Conservation (phyloP, 2,797 vertebrate genomes). For the Xerus rutilus region DNA sequence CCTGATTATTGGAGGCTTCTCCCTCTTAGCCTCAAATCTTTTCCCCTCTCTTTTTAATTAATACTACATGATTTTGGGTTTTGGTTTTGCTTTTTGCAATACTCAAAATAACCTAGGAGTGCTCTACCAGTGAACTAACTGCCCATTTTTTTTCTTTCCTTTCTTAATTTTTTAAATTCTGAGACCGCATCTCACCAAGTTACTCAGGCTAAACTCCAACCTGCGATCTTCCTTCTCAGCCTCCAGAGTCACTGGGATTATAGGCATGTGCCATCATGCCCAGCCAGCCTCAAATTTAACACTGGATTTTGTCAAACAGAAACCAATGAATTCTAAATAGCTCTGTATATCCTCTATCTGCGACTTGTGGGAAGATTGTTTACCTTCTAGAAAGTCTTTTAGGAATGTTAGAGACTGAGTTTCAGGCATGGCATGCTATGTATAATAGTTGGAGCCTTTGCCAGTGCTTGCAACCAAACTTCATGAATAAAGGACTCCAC, state of each 20-base stretch:
- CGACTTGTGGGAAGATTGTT: slow-evolving; percentile 13
- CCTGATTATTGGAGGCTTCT: neutral
- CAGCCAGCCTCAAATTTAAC: slow-evolving; percentile 29
- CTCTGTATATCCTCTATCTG: neutral
- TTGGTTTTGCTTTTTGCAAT: no score
- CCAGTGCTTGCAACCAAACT: neutral
- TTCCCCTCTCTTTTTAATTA: no score
- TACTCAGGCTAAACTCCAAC: no score
- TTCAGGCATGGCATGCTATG: neutral
- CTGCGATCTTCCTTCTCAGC: no score
- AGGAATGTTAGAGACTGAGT: neutral
- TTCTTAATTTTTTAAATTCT: no score
- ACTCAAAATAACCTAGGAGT: no score
- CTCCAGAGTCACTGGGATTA: no score
- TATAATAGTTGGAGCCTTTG: neutral
- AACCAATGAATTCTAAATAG: slow-evolving; percentile 59
- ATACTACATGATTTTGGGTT: no score
- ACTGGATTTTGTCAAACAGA: slow-evolving; percentile 44
- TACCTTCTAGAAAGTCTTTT: slow-evolving; percentile 48
- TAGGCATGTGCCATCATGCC: no score
- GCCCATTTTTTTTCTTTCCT: no score
- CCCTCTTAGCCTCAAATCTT: slow-evolving; percentile 31
- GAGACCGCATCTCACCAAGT: no score
- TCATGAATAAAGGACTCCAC: slow-evolving; percentile 14
- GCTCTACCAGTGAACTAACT: no score